Evolutionary conservation across 2,113 vertebrate species (phyloP), one percentile per base, ranked within the genome.

Genomic region (Azemiops feae): DNA sequence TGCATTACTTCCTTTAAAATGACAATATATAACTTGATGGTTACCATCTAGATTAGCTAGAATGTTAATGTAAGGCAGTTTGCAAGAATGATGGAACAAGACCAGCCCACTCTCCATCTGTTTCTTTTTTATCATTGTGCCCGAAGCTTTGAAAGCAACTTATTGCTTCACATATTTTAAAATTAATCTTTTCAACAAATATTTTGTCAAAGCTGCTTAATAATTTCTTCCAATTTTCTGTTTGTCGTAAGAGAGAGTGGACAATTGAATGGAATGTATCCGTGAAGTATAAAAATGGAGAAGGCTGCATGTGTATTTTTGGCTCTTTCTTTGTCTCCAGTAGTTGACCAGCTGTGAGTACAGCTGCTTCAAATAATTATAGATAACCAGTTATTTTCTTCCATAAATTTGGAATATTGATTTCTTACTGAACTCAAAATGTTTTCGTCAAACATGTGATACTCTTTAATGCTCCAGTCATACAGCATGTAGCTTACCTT

Each of bases 341-440:
- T 53, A 60, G 43, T 45, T 90, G 53, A 27, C 92, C 92, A 90
- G 88, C 88, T 93, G 74, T 53, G 27, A 90, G 54, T 87, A 50
- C 88, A 93, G 88, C 92, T 93, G 92, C 74, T 47, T 43, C 74
- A 86, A n/a, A 90, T 89, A 93, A 43, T 39, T 54, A 39, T 43
- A 22, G 43, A 39, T 60, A 93, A 25, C 64, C 30, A 89, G 25
- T 92, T 85, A 39, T 47, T 20, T 74, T 89, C 18, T 85, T 85
- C 53, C 45, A 34, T 58, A 74, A 58, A 16, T 93, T 90, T 93
- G 74, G 20, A 90, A 92, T 89, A 34, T 50, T 16, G 57, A 50
- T 85, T 90, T 85, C 45, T 89, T 81, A n/a, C 39, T 81, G 60
- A 54, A 89, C 45, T 89, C 39, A 92, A 25, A n/a, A 57, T 12